These are phyloP conservation scores for Spea bombifrons DNA, from an alignment of 2,113 vertebrate genomes.

Conservation along the genomic window DNA sequence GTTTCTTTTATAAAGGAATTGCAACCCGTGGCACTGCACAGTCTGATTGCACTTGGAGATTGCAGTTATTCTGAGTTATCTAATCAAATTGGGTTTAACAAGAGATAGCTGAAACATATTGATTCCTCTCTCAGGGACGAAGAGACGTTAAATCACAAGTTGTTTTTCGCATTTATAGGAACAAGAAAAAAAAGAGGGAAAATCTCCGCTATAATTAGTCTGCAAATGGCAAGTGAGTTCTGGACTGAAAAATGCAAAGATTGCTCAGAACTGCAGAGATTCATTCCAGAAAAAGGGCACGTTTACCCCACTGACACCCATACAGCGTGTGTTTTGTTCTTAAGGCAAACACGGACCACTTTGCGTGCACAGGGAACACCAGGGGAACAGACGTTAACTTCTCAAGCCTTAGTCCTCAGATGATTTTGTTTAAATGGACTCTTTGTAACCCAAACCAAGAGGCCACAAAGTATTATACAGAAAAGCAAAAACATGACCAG, in stretches of 20 bases:
- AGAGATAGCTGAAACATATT: not conserved
- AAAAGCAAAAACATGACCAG: not conserved
- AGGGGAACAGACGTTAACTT: not conserved
- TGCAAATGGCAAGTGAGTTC: not conserved
- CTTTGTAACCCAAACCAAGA: not conserved
- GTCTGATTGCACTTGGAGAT: not conserved
- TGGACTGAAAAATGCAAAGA: too few species aligned
- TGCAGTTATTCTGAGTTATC: not conserved
- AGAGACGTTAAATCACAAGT: not conserved
- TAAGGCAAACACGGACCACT: not conserved
- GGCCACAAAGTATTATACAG: too few species aligned
- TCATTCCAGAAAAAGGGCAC: not conserved
- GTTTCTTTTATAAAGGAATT: too few species aligned
- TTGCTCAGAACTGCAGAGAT: not conserved
- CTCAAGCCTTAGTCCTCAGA: not conserved
- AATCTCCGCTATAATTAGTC: conserved; percentile 6
- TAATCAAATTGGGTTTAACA: conserved; percentile 2
- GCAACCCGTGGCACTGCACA: not conserved
- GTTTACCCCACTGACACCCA: not conserved
- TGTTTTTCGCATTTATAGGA: not conserved
- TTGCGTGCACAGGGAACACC: not conserved
- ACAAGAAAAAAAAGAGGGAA: not conserved
- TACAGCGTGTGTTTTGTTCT: not conserved
- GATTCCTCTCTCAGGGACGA: not conserved
- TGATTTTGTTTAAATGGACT: conserved; percentile 8